A percentile compares a stretch with the other conserved stretches of the same genome.
These are phyloP conservation scores for Dufourea novaeangliae DNA, from an alignment of 1,140 invertebrate species.

Conservation along the genomic window DNA sequence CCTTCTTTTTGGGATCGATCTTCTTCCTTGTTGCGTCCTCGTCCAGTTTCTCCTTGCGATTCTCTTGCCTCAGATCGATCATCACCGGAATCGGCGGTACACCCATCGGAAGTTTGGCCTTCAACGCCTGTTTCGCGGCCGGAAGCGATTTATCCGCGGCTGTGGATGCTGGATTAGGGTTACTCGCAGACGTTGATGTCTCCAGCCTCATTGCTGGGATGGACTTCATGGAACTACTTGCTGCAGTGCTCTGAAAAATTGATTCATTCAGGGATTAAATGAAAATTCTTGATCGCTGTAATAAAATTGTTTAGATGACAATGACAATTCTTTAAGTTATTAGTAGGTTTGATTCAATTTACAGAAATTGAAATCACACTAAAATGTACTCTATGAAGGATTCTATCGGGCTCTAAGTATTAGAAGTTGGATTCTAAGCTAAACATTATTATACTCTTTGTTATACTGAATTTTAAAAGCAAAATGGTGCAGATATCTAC, in stretches of 20 bases:
- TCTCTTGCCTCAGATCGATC: slow-evolving; percentile 62
- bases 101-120: slow-evolving; percentile 76
- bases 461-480: no score
- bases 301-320: background rate
- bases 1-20: slow-evolving; percentile 20
- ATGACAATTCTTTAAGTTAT: background rate
- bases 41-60: slow-evolving; percentile 40
- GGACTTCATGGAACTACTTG: slow-evolving; percentile 63
- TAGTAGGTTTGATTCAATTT: background rate
- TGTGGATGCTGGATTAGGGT: slow-evolving; percentile 56
- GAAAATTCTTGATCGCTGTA: background rate
- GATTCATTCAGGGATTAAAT: background rate
- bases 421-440: no score
- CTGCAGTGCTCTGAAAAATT: slow-evolving; percentile 63
- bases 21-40: slow-evolving; percentile 27
- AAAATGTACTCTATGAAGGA: no score
- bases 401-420: no score
- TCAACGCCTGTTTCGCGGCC: slow-evolving; percentile 46
- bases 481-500: no score
- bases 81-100: slow-evolving; percentile 77
- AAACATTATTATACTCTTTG: no score
- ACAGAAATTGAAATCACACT: no score
- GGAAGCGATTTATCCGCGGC: slow-evolving; percentile 48
- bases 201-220: slow-evolving; percentile 51
- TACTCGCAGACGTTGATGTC: slow-evolving; percentile 63